Evolutionary conservation across 2,888 invertebrate genomes (phyloP), one percentile per base, ranked within the genome.

Genomic region (Xestoiulus laeticollis): DNA sequence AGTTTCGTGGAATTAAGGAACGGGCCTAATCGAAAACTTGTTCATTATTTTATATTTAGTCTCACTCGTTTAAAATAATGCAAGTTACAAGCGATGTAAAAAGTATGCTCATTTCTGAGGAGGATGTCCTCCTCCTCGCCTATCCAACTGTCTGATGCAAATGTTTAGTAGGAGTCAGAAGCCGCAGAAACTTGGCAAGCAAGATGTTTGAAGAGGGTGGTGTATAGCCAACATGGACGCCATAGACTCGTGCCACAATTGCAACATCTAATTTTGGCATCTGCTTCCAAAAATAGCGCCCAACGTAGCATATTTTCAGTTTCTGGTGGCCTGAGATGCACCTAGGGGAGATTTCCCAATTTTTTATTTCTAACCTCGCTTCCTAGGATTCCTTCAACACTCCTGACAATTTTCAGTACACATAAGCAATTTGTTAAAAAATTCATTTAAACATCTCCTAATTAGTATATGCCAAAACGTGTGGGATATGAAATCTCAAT

Each of bases 121-220:
- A 78, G 78, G 78, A 32, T 30, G 78, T 78, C 78, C 78, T 78
- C 78, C 78, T 78, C 26, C 78, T 78, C 30, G 78, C 30, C 30
- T 78, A 78, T 78, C 30, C 78, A 32, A 78, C 78, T 78, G 78
- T 78, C 78, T 78, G 78, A 12, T 78, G 30, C 14, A 78, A 30
- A 78, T 78, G 78, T 78, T 78, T 78, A 78, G 68, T 26, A 68
- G 78, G 78, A 78, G 78, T 78, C 78, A 78, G 78, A 78, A 78
- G 30, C 78, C 78, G 78, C 30, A 16, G 3, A 10, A 30, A 78
- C 78, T 78, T 78, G 78, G 78, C 78, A 78, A 78, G 78, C 14
- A 30, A 78, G 78, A 78, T 78, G 78, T 12, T 78, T 30, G 12
- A 30, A 78, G 78, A 78, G 78, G 78, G 78, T 26, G 78, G 78